Base-by-base conservation (phyloP, 2,797 vertebrate genomes). In the Fistularia tabacaria region DNA sequence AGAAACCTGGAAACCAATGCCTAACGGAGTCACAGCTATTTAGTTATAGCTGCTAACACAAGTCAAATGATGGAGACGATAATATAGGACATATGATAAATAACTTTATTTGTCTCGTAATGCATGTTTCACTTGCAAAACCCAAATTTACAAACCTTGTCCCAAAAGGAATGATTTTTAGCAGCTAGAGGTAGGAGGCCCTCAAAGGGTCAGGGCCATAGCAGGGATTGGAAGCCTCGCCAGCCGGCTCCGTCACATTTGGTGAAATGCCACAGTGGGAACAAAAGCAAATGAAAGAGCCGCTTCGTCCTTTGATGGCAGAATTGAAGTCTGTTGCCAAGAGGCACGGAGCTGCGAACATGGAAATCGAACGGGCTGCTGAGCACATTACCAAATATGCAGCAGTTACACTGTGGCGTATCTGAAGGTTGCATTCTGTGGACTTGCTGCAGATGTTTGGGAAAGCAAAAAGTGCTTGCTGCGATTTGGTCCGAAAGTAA, bases 241-340 rank as follows among this genome's bases (percentile, higher is more conserved):
- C 25, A 25, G 25, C 25, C 25, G 25, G 57, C 10, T 0, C 51
- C 9, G 25, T 62, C 67, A 52, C 51, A 71, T 76, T 66, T 41
- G 41, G 47, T 74, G 44, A 82, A 83, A 82, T 67, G 71, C 66
- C 77, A 66, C 57, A 8, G 39, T 54, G 60, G 56, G 61, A 74
- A 76, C 64, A 75, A 85, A 80, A 50, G 67, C 56, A 68, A 83
- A 80, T 69, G 56, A 84, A 73, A 79, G 62, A 54, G 46, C 14
- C 15, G 49, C 15, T 67, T 62, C 59, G 13, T 25, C 39, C 60
- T 83, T 81, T 85, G 64, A 83, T 74, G 73, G 38, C 6, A 9
- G 49, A 38, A 15, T 59, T 71, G 54, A 79, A 65, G 67, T 64
- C 50, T 54, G 6, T 39, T 49, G 68, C 61, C 57, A 71, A 53